phyloP scores from a whole-genome alignment of 2,888 invertebrate genomes.

The Ormyrus nitidulus region DNA sequence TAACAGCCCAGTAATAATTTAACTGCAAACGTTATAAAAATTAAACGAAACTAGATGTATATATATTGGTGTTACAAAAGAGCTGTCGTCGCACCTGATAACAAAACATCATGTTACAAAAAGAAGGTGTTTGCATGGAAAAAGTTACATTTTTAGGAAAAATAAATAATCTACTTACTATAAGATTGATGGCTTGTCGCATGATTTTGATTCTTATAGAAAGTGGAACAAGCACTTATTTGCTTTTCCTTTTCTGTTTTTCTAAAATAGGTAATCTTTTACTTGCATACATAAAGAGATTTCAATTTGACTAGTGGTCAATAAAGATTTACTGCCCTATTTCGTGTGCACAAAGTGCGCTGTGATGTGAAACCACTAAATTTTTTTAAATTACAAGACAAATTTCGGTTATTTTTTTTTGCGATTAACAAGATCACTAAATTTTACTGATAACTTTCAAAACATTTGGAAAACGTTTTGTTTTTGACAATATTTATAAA shows the following conservation, averaged over 20 bases:
- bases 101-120: constrained; percentile 8
- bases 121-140: background rate
- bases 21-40: background rate
- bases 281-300: background rate
- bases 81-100: constrained; percentile 42
- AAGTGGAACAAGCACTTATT: no score
- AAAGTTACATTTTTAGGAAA: no score
- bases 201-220: no score
- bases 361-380: background rate
- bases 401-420: constrained; percentile 5
- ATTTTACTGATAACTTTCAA: background rate
- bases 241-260: no score
- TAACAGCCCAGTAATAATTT: constrained; percentile 68
- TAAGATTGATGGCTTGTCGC: no score
- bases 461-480: constrained; percentile 17
- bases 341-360: constrained; percentile 25
- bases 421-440: background rate
- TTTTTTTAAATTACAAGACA: background rate
- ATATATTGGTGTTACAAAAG: constrained; percentile 50
- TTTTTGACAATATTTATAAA: constrained; percentile 35
- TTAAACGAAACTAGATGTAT: constrained; percentile 39
- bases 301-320: constrained; percentile 1
- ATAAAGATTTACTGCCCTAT: constrained; percentile 38
- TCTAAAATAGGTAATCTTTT: background rate
- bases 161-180: no score